Conservation (phyloP, 1,140 invertebrate genomes). For the Drosophila jambulina region DNA sequence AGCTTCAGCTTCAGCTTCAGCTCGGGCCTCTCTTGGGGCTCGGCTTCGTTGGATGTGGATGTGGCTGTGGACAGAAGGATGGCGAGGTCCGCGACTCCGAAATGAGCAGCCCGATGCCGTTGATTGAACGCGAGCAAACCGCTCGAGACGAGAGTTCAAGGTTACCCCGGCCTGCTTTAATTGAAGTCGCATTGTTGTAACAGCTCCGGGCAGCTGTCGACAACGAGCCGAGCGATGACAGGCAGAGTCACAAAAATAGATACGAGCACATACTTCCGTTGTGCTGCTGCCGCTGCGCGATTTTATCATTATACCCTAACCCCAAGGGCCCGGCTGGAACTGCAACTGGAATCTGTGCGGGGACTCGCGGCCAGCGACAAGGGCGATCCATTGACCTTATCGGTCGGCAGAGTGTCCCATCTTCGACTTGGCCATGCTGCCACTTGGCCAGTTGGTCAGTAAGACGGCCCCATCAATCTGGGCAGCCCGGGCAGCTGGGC, state of each 20-base stretch:
- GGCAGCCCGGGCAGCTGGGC: constrained; percentile 57
- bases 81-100: constrained; percentile 31
- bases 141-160: constrained; percentile 73
- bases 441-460: constrained; percentile 75
- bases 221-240: constrained; percentile 67
- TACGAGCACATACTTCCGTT: constrained; percentile 46
- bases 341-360: constrained; percentile 26
- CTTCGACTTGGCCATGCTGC: constrained; percentile 41
- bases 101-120: constrained; percentile 59
- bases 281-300: constrained; percentile 26
- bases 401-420: constrained; percentile 40
- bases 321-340: constrained; percentile 27
- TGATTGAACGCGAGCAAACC: constrained; percentile 74
- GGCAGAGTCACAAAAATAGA: constrained; percentile 78
- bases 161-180: constrained; percentile 68
- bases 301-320: constrained; percentile 61
- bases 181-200: constrained; percentile 80
- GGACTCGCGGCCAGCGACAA: constrained; percentile 4
- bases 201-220: constrained; percentile 63
- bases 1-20: constrained; percentile 19
- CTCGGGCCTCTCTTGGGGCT: constrained; percentile 18
- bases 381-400: constrained; percentile 36
- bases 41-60: constrained; percentile 4
- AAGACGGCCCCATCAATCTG: constrained; percentile 57
- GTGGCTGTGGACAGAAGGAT: constrained; percentile 29